Conservation (phyloP, 2,113 vertebrate species). For the Tyto alba region DNA sequence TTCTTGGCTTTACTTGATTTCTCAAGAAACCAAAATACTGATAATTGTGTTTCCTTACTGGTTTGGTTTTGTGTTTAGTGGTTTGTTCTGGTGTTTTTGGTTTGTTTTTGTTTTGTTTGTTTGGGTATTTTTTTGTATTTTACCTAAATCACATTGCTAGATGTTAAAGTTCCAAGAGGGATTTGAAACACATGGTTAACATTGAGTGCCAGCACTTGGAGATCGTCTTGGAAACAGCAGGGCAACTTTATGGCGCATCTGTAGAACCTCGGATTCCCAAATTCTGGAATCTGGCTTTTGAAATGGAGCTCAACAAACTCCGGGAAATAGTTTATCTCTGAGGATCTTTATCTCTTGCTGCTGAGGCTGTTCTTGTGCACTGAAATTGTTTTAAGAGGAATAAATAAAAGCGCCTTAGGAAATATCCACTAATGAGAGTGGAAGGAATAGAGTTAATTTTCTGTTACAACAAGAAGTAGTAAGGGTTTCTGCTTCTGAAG, state of each 20-base stretch:
- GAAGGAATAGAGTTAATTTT: background rate
- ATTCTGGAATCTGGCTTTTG: background rate
- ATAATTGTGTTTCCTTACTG: background rate
- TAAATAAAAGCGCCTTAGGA: background rate
- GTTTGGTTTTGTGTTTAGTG: too few species aligned
- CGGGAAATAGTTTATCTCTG: fast-evolving
- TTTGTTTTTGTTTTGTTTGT: too few species aligned
- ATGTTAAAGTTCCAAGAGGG: background rate
- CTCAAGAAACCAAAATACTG: background rate
- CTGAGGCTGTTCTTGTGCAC: background rate
- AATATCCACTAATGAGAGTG: background rate
- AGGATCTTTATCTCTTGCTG: background rate
- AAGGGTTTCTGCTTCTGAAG: background rate
- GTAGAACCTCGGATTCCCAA: background rate
- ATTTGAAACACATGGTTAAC: background rate
- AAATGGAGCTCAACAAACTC: background rate
- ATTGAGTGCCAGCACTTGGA: background rate
- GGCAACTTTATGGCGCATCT: background rate
- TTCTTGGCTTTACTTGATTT: background rate
- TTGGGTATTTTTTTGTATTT: background rate
- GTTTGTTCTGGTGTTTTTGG: too few species aligned
- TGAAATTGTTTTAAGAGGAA: background rate
- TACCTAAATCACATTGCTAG: background rate
- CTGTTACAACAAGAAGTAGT: background rate
- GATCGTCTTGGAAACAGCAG: fast-evolving